phyloP scores from a whole-genome alignment of 2,888 invertebrate species.

The Mallateleia sp. region DNA sequence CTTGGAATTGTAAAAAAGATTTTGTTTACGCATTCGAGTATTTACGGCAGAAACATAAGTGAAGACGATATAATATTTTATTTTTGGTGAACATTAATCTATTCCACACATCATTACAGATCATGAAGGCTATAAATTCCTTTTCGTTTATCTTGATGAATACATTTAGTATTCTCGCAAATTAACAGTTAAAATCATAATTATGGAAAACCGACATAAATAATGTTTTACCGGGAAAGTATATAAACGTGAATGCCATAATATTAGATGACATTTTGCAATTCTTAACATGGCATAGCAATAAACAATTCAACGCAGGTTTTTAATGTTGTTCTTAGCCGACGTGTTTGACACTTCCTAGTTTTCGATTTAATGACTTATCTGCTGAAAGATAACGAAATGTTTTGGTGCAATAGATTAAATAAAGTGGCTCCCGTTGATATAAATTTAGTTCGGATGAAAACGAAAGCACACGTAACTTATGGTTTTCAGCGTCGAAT shows the following conservation, averaged over 20 bases:
- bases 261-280: conserved; percentile 26
- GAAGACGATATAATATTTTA: conserved; percentile 59
- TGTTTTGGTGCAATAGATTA: conserved; percentile 55
- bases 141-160: conserved; percentile 64
- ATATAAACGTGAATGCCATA: conserved; percentile 11
- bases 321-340: conserved; percentile 27
- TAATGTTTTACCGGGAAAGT: not conserved
- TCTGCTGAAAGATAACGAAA: conserved; percentile 33
- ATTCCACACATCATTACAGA: conserved; percentile 62
- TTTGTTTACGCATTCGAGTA: conserved; percentile 30
- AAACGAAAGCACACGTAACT: conserved; percentile 40
- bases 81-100: conserved; percentile 63
- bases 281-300: not conserved
- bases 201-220: conserved; percentile 15
- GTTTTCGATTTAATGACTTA: conserved; percentile 48
- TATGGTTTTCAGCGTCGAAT: conserved; percentile 47
- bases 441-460: conserved; percentile 54
- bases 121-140: conserved; percentile 64
- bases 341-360: conserved; percentile 42
- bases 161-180: conserved; percentile 58
- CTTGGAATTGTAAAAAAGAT: not conserved
- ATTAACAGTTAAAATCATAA: conserved; percentile 50
- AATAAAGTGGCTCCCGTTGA: conserved; percentile 26
- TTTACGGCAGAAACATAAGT: conserved; percentile 38
- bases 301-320: conserved; percentile 46